phyloP scores from a whole-genome alignment of 2,797 vertebrate genomes.

The Rhinophrynus dorsalis region DNA sequence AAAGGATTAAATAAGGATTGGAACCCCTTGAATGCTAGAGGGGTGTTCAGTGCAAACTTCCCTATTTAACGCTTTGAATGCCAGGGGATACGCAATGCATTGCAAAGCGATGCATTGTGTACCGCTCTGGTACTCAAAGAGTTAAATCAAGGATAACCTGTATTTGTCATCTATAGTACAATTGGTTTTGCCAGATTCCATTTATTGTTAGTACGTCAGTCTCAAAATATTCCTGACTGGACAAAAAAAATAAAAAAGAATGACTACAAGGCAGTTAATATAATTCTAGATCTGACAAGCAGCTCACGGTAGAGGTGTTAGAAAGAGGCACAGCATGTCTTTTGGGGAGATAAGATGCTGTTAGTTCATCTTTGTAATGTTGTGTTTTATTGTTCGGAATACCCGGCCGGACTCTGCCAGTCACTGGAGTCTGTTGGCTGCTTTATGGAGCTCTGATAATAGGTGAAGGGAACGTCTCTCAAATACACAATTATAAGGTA shows the following conservation, averaged over 20 bases:
- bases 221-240: slow-evolving; percentile 25
- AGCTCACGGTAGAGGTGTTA: background rate
- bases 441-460: slow-evolving; percentile 25
- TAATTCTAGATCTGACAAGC: slow-evolving; percentile 32
- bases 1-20: too few species aligned
- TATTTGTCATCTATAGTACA: too few species aligned
- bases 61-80: too few species aligned
- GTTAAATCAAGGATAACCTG: too few species aligned
- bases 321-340: slow-evolving; percentile 9
- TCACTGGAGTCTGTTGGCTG: slow-evolving; percentile 5
- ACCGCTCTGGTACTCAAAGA: too few species aligned
- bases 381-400: slow-evolving; percentile 22
- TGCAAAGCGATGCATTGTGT: too few species aligned
- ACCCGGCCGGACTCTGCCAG: background rate
- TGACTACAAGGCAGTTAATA: slow-evolving; percentile 14
- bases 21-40: too few species aligned
- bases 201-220: too few species aligned
- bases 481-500: slow-evolving; percentile 15
- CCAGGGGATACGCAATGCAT: too few species aligned
- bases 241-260: slow-evolving; percentile 18
- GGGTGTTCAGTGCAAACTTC: too few species aligned
- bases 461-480: slow-evolving; percentile 15
- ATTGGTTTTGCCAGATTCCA: too few species aligned
- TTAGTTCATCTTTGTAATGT: slow-evolving; percentile 30
- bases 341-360: slow-evolving; percentile 25